Conservation (phyloP, 2,888 invertebrate species). For the Smittia aterrima region DNA sequence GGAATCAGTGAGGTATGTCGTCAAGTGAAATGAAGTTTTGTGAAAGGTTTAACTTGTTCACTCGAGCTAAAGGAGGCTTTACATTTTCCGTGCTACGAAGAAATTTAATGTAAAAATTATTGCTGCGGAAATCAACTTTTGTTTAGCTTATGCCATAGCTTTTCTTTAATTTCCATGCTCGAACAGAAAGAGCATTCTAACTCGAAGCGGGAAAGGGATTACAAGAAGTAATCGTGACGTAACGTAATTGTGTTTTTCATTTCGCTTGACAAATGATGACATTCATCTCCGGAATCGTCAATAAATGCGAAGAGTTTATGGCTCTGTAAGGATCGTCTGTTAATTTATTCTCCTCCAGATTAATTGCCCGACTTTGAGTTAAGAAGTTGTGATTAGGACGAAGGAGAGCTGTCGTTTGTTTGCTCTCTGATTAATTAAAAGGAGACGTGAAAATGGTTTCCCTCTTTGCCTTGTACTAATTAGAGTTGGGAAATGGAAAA, state of each 20-base stretch:
- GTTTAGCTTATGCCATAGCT: no score
- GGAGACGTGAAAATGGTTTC: neutral
- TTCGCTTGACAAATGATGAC: conserved; percentile 34
- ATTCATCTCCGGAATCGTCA: conserved; percentile 28
- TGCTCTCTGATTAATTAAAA: neutral
- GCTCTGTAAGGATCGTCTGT: neutral
- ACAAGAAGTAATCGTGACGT: conserved; percentile 11
- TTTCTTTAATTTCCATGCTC: no score
- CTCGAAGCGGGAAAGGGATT: neutral
- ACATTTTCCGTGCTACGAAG: no score
- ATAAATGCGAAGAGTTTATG: conserved; percentile 28
- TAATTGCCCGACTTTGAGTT: neutral
- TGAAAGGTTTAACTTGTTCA: no score
- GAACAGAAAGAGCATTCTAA: neutral
- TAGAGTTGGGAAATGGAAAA: no score
- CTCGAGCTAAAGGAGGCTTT: no score
- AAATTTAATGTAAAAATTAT: no score
- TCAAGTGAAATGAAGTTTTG: no score
- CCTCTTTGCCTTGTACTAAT: no score
- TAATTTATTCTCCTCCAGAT: conserved; percentile 5
- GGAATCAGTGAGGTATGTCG: no score
- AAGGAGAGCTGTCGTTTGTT: neutral
- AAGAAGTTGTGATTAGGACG: conserved; percentile 4
- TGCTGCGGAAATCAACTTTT: neutral
- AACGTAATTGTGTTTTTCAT: conserved; percentile 35